Evolutionary conservation across 2,888 invertebrate species (phyloP), one percentile per base, ranked within the genome.

Genomic region (Eilema griseolum): DNA sequence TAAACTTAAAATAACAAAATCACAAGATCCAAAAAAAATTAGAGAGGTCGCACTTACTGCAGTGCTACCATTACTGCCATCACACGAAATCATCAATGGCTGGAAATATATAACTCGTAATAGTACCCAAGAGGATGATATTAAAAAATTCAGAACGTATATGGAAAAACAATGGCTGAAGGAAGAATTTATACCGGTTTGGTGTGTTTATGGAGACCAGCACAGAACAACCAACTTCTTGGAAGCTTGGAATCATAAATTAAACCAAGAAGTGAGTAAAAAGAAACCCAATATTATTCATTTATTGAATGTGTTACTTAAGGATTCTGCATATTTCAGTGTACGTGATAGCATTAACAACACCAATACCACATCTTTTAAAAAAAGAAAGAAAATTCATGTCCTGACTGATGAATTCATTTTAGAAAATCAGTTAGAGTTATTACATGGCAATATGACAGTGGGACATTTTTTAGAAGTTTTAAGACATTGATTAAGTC

Each of bases 41-140:
- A 61, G 69, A 37, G 60, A 66, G 52, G 69, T 74, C 28, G 69
- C 68, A 52, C 62, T 70, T n/a, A 70, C 60, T 24, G 73, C 70
- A 62, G 70, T 70, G 23, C 59, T 70, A n/a, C 69, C 71, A 33
- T 61, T 74, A 61, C 62, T 71, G 59, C 69, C 74, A 46, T 14
- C 59, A 57, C 23, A 37, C 28, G 69, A 71, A 52, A 52, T 52
- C n/a, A 52, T 52, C 20, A 52, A 52, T 52, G 52, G 52, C 20
- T 52, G 52, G 52, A 52, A 52, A 52, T 52, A 52, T 52, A 52
- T 52, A 16, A 52, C 52, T n/a, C 52, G n/a, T 56, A n/a, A n/a
- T n/a, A 56, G 10, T 20, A n/a, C 52, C n/a, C 20, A n/a, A 20
- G 5, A n/a, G 8, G n/a, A n/a, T n/a, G 52, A 56, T n/a, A 56